Evolutionary conservation across 1,140 invertebrate genomes (phyloP).

Genomic region (Pantala flavescens): DNA sequence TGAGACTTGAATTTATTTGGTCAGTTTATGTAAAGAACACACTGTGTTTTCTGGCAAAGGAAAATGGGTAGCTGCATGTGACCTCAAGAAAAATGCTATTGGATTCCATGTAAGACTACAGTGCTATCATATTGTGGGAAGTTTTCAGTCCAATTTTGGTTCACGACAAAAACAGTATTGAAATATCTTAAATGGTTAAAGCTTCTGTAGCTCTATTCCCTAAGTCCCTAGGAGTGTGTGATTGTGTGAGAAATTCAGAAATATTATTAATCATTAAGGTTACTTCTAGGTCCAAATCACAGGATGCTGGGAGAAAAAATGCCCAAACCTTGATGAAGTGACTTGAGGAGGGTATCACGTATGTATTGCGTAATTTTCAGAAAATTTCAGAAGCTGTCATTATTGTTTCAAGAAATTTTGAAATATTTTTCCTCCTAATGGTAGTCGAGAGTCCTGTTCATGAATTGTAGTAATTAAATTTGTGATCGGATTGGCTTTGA

Average conservation of each 20-base stretch:
- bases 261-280: slow-evolving; percentile 45
- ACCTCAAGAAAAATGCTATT: background rate
- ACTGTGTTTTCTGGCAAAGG: background rate
- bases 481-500: no score
- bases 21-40: background rate
- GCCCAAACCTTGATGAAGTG: slow-evolving; percentile 19
- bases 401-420: background rate
- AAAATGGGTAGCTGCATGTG: background rate
- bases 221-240: slow-evolving; percentile 14
- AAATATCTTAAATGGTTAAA: background rate
- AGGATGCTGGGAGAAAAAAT: slow-evolving; percentile 5
- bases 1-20: background rate
- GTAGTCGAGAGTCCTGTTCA: no score
- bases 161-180: background rate
- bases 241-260: slow-evolving; percentile 30
- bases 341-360: slow-evolving; percentile 23
- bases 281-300: slow-evolving; percentile 40
- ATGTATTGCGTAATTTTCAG: slow-evolving; percentile 23
- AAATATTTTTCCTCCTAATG: no score
- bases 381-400: background rate
- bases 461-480: no score
- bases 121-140: background rate
- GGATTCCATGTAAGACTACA: slow-evolving; percentile 1
- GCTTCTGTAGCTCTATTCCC: slow-evolving; percentile 4
- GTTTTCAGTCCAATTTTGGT: background rate